Conservation (phyloP, 2,113 vertebrate species). For the Forbesichthys papilliferus region DNA sequence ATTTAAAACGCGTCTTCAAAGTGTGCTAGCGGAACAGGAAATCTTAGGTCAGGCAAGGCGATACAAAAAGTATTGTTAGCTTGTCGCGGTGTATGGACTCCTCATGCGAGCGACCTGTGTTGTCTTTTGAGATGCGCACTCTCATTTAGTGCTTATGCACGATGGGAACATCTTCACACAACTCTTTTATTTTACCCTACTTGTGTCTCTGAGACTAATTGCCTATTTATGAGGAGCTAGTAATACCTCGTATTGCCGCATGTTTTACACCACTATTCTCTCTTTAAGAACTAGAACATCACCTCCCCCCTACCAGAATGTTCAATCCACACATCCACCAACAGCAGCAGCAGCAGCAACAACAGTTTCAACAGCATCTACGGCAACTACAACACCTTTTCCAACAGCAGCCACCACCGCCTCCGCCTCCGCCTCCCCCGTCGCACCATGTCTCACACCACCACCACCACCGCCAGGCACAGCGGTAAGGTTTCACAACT, state of each 20-base stretch:
- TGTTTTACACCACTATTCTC: not conserved
- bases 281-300: not conserved
- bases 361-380: constrained; percentile 86
- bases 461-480: constrained; percentile 70
- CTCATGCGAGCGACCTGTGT: constrained; percentile 54
- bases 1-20: not conserved
- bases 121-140: constrained; percentile 38
- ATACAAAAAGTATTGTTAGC: constrained; percentile 36
- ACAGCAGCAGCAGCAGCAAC: constrained; percentile 75
- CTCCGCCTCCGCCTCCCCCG: constrained; percentile 69
- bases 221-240: not conserved
- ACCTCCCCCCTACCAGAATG: constrained; percentile 70
- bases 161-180: not conserved
- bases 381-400: constrained; percentile 88
- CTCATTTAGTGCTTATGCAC: constrained; percentile 1
- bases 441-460: constrained; percentile 72
- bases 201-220: not conserved
- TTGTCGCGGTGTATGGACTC: not conserved
- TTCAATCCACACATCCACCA: constrained; percentile 87
- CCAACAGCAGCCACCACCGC: constrained; percentile 76
- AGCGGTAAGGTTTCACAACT: constrained; percentile 79
- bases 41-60: not conserved
- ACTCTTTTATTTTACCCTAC: not conserved
- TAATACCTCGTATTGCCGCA: not conserved
- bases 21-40: not conserved